Percentiles rank a stretch among this genome's conserved stretches.
Evolutionary conservation across 2,113 vertebrate genomes (phyloP).

Genomic region (Porphyrio hochstetteri): DNA sequence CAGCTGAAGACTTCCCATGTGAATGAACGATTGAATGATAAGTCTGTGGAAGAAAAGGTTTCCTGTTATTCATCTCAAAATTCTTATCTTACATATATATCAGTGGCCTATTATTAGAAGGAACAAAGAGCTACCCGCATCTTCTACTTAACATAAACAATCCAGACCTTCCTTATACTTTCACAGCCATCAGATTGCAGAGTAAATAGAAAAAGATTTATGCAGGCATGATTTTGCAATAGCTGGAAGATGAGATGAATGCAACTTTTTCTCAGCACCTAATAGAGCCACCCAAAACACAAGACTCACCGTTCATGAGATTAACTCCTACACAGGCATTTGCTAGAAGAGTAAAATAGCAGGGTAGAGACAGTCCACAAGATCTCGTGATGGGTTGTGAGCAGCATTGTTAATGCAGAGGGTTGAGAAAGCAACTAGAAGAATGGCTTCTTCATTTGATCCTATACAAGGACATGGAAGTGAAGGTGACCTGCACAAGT

Average conservation of each 20-base stretch:
- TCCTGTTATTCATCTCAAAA: neutral
- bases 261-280: conserved; percentile 3
- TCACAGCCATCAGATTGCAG: neutral
- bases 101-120: conserved; percentile 8
- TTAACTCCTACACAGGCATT: neutral
- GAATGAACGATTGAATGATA: neutral
- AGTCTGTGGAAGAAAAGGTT: neutral
- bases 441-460: neutral
- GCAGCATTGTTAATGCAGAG: neutral
- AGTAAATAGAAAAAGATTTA: neutral
- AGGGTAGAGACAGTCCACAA: neutral
- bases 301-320: neutral
- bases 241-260: neutral
- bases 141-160: conserved; percentile 6
- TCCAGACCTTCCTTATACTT: neutral
- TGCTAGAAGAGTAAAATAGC: neutral
- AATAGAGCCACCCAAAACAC: conserved; percentile 1
- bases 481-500: neutral
- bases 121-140: neutral
- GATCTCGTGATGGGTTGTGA: neutral
- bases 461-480: neutral
- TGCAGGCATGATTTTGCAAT: neutral
- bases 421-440: neutral
- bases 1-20: conserved; percentile 22
- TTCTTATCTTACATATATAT: neutral